Percentiles rank a stretch among this genome's conserved stretches.
Conservation (phyloP, 2,888 invertebrate genomes). For the Acleris cristana region DNA sequence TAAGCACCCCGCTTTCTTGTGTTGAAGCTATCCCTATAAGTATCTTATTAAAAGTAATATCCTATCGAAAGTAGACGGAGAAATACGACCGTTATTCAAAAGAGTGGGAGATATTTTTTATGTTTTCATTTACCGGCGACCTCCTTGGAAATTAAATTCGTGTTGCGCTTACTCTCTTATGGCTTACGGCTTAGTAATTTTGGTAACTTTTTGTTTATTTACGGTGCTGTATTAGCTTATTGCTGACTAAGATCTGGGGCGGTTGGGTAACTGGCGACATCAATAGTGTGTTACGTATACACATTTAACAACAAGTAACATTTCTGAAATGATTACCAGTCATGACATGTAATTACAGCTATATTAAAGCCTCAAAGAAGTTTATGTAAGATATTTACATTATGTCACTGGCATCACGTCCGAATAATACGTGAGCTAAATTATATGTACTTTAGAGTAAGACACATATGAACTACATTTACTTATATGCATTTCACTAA, state of each 20-base stretch:
- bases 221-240: not conserved
- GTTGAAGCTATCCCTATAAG: slow-evolving; percentile 47
- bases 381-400: slow-evolving; percentile 35
- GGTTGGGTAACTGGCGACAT: slow-evolving; percentile 28
- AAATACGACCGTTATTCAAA: slow-evolving; percentile 36
- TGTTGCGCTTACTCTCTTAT: slow-evolving; percentile 12
- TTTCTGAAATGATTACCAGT: slow-evolving; percentile 35
- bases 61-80: slow-evolving; percentile 48
- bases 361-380: slow-evolving; percentile 35
- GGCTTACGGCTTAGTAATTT: slow-evolving; percentile 6
- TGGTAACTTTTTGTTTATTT: slow-evolving; percentile 17
- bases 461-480: no score
- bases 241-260: slow-evolving; percentile 21
- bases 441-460: no score
- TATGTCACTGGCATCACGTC: slow-evolving; percentile 35
- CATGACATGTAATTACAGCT: slow-evolving; percentile 38
- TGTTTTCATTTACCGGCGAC: slow-evolving; percentile 26
- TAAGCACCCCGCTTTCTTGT: slow-evolving; percentile 49
- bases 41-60: slow-evolving; percentile 57
- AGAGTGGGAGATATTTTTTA: slow-evolving; percentile 25
- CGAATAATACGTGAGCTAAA: slow-evolving; percentile 34
- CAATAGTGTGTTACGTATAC: slow-evolving; percentile 15
- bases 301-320: slow-evolving; percentile 22
- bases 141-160: slow-evolving; percentile 24
- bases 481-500: no score